Percentiles rank a stretch among this genome's conserved stretches.
Evolutionary conservation across 1,140 invertebrate species (phyloP).

Genomic region (Temnothorax nylanderi): DNA sequence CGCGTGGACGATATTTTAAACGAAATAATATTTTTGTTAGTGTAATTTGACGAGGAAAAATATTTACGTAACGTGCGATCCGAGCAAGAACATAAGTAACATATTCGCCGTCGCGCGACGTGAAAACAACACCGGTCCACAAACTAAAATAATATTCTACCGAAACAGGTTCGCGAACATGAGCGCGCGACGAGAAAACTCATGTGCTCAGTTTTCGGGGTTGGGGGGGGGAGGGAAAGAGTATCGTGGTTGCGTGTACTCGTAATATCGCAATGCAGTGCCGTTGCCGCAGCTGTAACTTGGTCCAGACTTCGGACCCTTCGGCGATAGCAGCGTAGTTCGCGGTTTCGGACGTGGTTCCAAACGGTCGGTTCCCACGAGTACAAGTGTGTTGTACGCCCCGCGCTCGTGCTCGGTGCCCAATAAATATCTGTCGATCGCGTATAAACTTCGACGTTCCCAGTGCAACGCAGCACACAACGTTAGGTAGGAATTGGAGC

Average conservation of each 20-base stretch:
- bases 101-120: background rate
- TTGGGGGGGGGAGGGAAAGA: background rate
- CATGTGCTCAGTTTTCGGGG: background rate
- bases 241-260: background rate
- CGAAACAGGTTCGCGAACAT: background rate
- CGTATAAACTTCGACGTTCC: conserved; percentile 45
- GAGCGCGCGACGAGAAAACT: background rate
- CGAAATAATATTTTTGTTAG: conserved; percentile 10
- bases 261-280: conserved; percentile 29
- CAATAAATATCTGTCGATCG: conserved; percentile 60
- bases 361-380: conserved; percentile 50
- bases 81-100: background rate
- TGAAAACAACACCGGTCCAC: conserved; percentile 8
- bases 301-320: background rate
- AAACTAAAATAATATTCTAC: background rate
- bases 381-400: conserved; percentile 21
- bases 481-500: conserved; percentile 53
- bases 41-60: background rate
- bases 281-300: conserved; percentile 21
- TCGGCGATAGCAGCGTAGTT: conserved; percentile 29
- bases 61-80: conserved; percentile 15
- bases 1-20: conserved; percentile 6
- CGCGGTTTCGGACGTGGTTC: conserved; percentile 44
- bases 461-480: conserved; percentile 23
- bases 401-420: conserved; percentile 11